Percentiles rank a stretch among this genome's conserved stretches.
These are phyloP conservation scores for Pipra filicauda DNA, from an alignment of 2,113 vertebrate genomes.

Conservation along the genomic window DNA sequence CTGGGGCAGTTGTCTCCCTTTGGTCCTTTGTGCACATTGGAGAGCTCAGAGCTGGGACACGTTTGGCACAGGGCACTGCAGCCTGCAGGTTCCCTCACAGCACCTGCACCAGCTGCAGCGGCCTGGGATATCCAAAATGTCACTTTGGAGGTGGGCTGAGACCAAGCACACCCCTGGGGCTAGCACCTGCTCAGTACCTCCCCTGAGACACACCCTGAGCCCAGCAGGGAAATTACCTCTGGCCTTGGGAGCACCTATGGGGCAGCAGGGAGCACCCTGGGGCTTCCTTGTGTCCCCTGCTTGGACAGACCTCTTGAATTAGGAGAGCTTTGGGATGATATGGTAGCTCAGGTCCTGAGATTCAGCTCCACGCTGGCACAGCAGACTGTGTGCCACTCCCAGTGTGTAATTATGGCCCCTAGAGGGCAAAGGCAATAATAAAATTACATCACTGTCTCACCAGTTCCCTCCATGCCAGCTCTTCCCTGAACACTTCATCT, in stretches of 20 bases:
- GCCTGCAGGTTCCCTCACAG: neutral
- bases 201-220: neutral
- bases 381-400: neutral
- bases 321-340: neutral
- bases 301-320: neutral
- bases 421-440: slow-evolving; percentile 13
- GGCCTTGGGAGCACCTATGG: neutral
- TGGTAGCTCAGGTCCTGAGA: neutral
- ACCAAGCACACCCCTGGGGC: neutral
- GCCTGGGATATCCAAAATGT: neutral
- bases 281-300: neutral
- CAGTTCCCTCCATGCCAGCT: neutral
- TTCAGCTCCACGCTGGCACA: rapidly evolving
- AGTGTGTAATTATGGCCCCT: neutral
- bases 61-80: neutral
- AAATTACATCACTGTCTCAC: neutral
- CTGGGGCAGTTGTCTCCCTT: neutral
- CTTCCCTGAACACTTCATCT: neutral
- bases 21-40: rapidly evolving
- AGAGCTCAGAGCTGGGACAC: neutral
- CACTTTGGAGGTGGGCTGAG: neutral
- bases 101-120: neutral
- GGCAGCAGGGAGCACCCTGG: neutral
- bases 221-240: neutral
- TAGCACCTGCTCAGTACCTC: neutral